phyloP scores from a whole-genome alignment of 2,888 invertebrate species.

The Spodoptera littoralis region DNA sequence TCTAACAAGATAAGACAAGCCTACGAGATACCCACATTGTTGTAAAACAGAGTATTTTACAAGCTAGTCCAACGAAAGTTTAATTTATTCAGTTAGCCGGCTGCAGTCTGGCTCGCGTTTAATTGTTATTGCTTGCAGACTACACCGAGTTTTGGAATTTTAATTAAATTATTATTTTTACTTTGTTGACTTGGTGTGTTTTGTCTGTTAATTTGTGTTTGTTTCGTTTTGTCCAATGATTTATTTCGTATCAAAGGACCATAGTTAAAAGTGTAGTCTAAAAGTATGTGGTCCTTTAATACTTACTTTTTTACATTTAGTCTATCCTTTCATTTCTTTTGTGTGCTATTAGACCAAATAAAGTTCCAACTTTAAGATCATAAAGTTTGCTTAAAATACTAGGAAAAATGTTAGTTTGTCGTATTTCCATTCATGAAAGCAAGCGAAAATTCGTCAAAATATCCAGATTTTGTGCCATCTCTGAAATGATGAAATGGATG shows the following conservation, averaged over 20 bases:
- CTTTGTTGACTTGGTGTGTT: conserved; percentile 10
- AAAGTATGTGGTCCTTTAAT: too few species aligned
- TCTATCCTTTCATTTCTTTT: too few species aligned
- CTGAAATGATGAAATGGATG: too few species aligned
- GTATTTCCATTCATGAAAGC: too few species aligned
- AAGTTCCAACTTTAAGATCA: too few species aligned
- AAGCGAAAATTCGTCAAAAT: too few species aligned
- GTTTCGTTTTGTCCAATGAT: conserved; percentile 8
- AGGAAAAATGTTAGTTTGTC: too few species aligned
- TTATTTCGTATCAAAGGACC: neutral
- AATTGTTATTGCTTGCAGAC: conserved; percentile 50
- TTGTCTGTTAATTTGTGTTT: conserved; percentile 12
- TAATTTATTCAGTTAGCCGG: conserved; percentile 50
- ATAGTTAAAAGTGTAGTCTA: too few species aligned
- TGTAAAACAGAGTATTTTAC: conserved; percentile 39
- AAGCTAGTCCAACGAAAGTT: conserved; percentile 35
- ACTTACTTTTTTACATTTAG: too few species aligned
- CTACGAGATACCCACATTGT: conserved; percentile 17
- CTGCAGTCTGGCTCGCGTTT: conserved; percentile 48
- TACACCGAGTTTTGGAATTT: conserved; percentile 43
- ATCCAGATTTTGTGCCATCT: too few species aligned
- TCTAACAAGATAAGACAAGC: neutral
- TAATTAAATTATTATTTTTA: conserved; percentile 54
- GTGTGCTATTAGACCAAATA: too few species aligned
- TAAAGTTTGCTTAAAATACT: too few species aligned